Conservation (phyloP, 2,888 invertebrate genomes). For the Agonopterix alstromeriana region DNA sequence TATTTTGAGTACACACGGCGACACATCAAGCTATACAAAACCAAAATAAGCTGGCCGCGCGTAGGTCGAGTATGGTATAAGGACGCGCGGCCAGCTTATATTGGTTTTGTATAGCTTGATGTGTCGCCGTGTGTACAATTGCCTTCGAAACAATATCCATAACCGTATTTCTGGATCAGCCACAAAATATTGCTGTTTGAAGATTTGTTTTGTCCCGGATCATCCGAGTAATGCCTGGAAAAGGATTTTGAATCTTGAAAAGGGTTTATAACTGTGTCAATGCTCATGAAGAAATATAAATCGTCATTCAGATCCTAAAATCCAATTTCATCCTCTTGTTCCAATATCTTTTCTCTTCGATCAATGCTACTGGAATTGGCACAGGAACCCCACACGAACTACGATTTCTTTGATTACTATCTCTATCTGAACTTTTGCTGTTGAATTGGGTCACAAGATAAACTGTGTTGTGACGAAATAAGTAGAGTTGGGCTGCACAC, state of each 20-base stretch:
- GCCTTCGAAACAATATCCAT: not conserved
- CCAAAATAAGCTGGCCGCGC: too few species aligned
- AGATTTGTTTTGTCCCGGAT: slow-evolving; percentile 1
- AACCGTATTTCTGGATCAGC: not conserved
- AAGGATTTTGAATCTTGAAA: too few species aligned
- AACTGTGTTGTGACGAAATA: not conserved
- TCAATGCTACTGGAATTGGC: not conserved
- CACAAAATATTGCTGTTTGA: not conserved
- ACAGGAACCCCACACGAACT: not conserved
- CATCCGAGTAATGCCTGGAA: not conserved
- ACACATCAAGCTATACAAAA: too few species aligned
- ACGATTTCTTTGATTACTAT: slow-evolving; percentile 4
- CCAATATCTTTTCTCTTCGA: not conserved
- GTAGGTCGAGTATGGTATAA: too few species aligned
- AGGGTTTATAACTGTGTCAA: too few species aligned
- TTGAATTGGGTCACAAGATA: slow-evolving; percentile 2
- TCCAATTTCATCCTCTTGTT: not conserved
- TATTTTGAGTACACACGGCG: too few species aligned
- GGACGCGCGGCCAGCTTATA: too few species aligned
- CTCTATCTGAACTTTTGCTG: slow-evolving; percentile 1
- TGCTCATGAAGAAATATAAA: too few species aligned
- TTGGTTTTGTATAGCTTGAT: too few species aligned
- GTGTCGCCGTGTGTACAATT: too few species aligned
- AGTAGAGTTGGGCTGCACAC: not conserved
- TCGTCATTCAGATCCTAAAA: too few species aligned